Conservation (phyloP, 2,113 vertebrate species). For the Cynopterus brachyotis region DNA sequence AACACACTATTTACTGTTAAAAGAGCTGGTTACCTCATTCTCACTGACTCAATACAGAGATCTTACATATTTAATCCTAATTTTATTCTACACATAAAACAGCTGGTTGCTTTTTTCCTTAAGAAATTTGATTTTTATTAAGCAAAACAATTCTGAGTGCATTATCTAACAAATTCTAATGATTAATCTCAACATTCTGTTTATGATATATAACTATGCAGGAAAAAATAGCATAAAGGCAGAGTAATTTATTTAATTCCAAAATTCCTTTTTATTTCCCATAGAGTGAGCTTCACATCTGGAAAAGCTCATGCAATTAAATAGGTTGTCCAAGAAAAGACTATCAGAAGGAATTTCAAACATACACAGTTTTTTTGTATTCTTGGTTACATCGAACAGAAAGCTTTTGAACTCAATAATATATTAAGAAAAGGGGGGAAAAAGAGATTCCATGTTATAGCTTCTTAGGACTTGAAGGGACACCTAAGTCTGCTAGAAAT, state of each 20-base stretch:
- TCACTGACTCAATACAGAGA: conserved; percentile 1
- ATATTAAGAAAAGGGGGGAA: not conserved
- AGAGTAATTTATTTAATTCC: conserved; percentile 57
- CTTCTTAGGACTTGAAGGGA: not conserved
- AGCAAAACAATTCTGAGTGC: conserved; percentile 50
- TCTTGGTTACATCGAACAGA: not conserved
- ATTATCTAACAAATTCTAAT: conserved; percentile 57
- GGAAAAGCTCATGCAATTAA: conserved; percentile 71
- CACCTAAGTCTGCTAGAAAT: not conserved
- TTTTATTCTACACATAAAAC: conserved; percentile 47
- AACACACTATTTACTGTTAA: not conserved
- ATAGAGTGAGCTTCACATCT: conserved; percentile 66
- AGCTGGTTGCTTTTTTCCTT: conserved; percentile 51
- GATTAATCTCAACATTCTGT: conserved; percentile 60
- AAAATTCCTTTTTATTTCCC: conserved; percentile 69
- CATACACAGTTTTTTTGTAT: conserved; percentile 1
- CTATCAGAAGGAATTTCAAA: conserved; percentile 60
- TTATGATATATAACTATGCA: conserved; percentile 46
- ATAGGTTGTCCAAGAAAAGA: conserved; percentile 51
- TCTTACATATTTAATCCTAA: conserved; percentile 7
- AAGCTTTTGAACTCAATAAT: not conserved
- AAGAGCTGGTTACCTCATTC: not conserved
- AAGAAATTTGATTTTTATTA: conserved; percentile 52
- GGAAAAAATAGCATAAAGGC: conserved; percentile 45
- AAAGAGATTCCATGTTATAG: not conserved